Conservation (phyloP, 1,140 invertebrate species). For the Daktulosphaira vitifoliae region DNA sequence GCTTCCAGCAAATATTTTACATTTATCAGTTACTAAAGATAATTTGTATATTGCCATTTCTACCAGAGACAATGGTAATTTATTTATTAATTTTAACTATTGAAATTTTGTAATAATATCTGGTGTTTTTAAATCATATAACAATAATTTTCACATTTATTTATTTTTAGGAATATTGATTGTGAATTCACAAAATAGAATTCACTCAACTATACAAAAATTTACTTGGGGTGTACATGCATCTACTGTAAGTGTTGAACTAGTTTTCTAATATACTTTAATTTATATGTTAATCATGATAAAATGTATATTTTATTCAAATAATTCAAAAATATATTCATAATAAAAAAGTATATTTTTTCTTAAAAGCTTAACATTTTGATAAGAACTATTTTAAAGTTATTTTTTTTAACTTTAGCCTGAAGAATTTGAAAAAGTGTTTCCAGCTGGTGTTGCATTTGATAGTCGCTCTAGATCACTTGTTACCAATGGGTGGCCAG, state of each 20-base stretch:
- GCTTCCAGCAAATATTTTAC: constrained; percentile 58
- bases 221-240: constrained; percentile 50
- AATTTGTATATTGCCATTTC: constrained; percentile 58
- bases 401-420: constrained; percentile 39
- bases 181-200: constrained; percentile 51
- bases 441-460: constrained; percentile 55
- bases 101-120: background rate
- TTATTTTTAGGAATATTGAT: constrained; percentile 53
- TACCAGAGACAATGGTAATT: constrained; percentile 63
- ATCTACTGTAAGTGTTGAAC: constrained; percentile 8
- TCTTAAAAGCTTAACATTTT: too few relatives aligned
- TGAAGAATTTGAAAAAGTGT: constrained; percentile 45
- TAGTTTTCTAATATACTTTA: too few relatives aligned
- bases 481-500: constrained; percentile 65
- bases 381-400: too few relatives aligned
- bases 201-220: constrained; percentile 57
- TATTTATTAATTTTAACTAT: background rate
- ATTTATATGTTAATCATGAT: too few relatives aligned
- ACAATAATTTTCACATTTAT: background rate
- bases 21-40: constrained; percentile 56
- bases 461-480: constrained; percentile 59
- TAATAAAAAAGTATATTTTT: too few relatives aligned
- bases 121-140: background rate
- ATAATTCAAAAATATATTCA: too few relatives aligned
- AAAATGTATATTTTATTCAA: too few relatives aligned